Conservation (phyloP, 2,113 vertebrate genomes). For the Eubucco bourcierii region DNA sequence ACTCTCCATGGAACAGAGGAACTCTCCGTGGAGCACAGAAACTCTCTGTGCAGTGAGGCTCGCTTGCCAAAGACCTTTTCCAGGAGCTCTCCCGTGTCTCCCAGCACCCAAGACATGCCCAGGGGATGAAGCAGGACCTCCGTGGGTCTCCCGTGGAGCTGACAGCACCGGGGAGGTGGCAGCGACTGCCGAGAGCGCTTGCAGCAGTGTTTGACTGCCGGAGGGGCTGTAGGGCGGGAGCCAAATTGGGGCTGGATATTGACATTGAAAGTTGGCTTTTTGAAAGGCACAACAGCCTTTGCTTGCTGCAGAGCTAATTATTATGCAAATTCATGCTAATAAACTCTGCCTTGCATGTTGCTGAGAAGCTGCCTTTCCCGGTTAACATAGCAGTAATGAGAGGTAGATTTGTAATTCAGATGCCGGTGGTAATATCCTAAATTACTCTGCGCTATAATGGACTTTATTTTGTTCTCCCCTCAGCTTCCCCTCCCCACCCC, state of each 20-base stretch:
- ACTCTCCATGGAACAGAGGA: too few relatives aligned
- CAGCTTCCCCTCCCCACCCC: conserved; percentile 27
- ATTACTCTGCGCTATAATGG: conserved; percentile 76
- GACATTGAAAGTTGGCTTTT: conserved; percentile 80
- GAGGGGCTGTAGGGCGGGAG: conserved; percentile 5
- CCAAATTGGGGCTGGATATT: conserved; percentile 55
- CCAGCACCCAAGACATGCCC: accelerated
- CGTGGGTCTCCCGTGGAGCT: accelerated
- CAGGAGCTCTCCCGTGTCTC: background rate
- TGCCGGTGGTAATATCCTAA: conserved; percentile 80
- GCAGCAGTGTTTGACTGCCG: background rate
- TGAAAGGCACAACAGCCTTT: conserved; percentile 76
- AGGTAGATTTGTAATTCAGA: conserved; percentile 86
- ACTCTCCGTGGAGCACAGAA: too few relatives aligned
- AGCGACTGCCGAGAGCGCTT: accelerated
- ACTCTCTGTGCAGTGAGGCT: background rate
- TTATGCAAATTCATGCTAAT: conserved; percentile 87
- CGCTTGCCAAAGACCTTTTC: background rate
- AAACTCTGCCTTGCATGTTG: conserved; percentile 79
- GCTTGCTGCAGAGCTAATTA: conserved; percentile 79
- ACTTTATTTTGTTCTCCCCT: conserved; percentile 65
- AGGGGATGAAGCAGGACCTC: background rate
- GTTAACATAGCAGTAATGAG: conserved; percentile 82
- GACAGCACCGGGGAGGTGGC: background rate
- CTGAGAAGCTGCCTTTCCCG: conserved; percentile 78